These are phyloP conservation scores for Myathropa florea DNA, from an alignment of 2,888 invertebrate species.

Conservation along the genomic window DNA sequence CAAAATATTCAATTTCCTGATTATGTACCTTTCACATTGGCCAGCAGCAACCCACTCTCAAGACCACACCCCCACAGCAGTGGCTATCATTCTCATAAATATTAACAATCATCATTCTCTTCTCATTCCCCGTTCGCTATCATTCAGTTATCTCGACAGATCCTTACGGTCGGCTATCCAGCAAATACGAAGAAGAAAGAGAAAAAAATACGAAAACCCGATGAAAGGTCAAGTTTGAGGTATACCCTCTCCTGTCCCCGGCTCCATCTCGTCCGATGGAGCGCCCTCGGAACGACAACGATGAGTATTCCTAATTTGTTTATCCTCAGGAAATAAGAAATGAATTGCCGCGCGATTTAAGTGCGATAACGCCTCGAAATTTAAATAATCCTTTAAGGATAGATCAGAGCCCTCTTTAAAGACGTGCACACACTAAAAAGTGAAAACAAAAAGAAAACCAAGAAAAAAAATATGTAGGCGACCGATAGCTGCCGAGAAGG, in stretches of 20 bases:
- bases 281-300: neutral
- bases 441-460: neutral
- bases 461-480: neutral
- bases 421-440: neutral
- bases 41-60: neutral
- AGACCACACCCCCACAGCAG: neutral
- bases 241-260: neutral
- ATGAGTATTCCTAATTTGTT: slow-evolving; percentile 38
- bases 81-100: slow-evolving; percentile 36
- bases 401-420: neutral
- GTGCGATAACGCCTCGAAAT: slow-evolving; percentile 35
- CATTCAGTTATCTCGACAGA: slow-evolving; percentile 33
- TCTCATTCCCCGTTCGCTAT: neutral
- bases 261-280: neutral
- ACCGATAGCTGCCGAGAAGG: neutral
- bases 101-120: slow-evolving; percentile 52
- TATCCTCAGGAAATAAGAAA: slow-evolving; percentile 27
- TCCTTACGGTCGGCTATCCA: slow-evolving; percentile 16
- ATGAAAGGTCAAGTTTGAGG: slow-evolving; percentile 45
- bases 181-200: neutral
- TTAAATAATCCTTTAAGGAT: slow-evolving; percentile 59
- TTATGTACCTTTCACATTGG: slow-evolving; percentile 47
- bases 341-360: slow-evolving; percentile 30
- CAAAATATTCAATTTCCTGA: slow-evolving; percentile 63
- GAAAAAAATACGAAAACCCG: neutral